Conservation (phyloP, 2,113 vertebrate genomes). For the Stictonetta naevosa region DNA sequence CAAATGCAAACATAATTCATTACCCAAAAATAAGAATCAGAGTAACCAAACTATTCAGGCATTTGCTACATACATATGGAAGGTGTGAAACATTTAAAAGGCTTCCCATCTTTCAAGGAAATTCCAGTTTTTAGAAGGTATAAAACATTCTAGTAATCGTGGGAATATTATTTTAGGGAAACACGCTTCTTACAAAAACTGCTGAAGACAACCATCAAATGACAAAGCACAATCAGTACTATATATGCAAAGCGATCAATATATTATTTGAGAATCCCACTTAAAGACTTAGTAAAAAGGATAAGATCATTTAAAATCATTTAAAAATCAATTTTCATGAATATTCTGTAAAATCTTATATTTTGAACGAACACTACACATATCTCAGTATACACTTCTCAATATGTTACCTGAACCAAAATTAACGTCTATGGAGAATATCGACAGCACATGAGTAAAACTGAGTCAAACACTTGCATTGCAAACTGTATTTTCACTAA, state of each 20-base stretch:
- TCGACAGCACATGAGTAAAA: not conserved
- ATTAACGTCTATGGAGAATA: not conserved
- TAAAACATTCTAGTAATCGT: not conserved
- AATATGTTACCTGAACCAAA: not conserved
- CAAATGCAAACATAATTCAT: not conserved
- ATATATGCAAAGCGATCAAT: not conserved
- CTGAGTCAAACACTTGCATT: not conserved
- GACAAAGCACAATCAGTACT: not conserved
- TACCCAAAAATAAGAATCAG: not conserved
- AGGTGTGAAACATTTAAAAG: not conserved
- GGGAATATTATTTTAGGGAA: not conserved
- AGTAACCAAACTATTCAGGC: not conserved
- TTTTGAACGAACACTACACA: not conserved
- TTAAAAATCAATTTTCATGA: not conserved
- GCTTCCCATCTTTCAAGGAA: not conserved
- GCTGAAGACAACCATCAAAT: not conserved
- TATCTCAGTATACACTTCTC: not conserved
- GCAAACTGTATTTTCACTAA: not conserved
- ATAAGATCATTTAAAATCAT: not conserved
- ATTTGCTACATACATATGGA: not conserved
- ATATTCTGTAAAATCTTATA: not conserved
- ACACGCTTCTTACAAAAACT: not conserved
- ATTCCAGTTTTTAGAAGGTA: not conserved
- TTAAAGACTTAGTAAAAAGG: not conserved
- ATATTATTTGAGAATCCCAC: not conserved